Evolutionary conservation across 2,113 vertebrate species (phyloP).

Genomic region (Bettongia penicillata): DNA sequence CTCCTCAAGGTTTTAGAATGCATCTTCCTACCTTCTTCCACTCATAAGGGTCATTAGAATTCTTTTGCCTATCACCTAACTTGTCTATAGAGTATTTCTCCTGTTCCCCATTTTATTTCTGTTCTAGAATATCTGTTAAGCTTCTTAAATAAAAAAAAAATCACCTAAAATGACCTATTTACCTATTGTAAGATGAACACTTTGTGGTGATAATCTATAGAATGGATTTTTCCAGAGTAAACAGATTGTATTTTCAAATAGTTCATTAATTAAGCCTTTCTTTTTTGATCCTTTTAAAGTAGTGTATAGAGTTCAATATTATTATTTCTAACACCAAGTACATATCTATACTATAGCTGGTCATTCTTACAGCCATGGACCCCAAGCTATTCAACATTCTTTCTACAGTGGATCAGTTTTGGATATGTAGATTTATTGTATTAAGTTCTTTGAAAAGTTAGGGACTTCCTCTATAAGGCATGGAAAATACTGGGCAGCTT

Average conservation of each 20-base stretch:
- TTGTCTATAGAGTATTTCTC: neutral
- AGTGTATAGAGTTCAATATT: neutral
- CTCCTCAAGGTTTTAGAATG: neutral
- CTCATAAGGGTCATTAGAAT: neutral
- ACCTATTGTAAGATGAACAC: neutral
- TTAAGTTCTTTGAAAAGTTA: neutral
- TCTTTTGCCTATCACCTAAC: neutral
- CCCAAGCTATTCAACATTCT: neutral
- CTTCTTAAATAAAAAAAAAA: neutral
- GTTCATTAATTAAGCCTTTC: neutral
- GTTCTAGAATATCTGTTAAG: neutral
- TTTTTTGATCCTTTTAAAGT: neutral
- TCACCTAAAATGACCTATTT: neutral
- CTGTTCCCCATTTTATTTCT: neutral
- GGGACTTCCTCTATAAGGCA: neutral
- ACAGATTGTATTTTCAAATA: neutral
- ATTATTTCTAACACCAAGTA: neutral
- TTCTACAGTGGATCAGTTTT: neutral
- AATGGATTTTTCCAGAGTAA: neutral
- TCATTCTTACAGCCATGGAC: neutral
- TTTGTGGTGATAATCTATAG: neutral
- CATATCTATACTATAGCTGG: neutral
- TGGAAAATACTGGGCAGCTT: neutral
- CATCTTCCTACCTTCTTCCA: neutral
- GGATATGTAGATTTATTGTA: neutral